Evolutionary conservation across 2,113 vertebrate genomes (phyloP).

Genomic region (Oryctolagus cuniculus): DNA sequence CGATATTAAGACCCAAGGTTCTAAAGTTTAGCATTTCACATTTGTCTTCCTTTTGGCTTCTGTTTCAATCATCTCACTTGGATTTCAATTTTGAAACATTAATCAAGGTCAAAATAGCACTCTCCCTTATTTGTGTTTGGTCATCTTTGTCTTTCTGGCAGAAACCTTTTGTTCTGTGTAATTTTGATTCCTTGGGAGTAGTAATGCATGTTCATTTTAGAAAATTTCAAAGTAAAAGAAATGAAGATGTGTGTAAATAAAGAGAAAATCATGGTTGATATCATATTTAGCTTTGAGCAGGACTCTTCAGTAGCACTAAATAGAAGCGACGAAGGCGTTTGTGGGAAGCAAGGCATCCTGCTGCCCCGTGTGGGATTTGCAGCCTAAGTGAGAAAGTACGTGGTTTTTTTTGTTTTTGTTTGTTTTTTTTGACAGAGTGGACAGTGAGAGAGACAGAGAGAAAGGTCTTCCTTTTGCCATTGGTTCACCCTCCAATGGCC

Average conservation of each 20-base stretch:
- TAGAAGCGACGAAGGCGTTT: background rate
- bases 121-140: background rate
- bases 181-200: background rate
- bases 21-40: background rate
- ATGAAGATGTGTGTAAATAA: background rate
- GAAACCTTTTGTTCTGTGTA: background rate
- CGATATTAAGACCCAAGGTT: constrained; percentile 21
- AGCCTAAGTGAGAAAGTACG: background rate
- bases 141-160: background rate
- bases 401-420: no score
- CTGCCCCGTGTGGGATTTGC: no score
- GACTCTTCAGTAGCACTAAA: background rate
- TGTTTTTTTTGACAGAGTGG: no score
- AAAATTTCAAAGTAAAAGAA: background rate
- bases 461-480: no score
- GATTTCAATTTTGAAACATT: constrained; percentile 36
- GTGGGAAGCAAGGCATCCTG: background rate
- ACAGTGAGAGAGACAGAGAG: no score
- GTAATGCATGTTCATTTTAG: constrained; percentile 29
- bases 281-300: background rate
- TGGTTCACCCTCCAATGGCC: no score
- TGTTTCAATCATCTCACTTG: background rate
- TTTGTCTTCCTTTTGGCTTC: constrained; percentile 22
- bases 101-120: constrained; percentile 3
- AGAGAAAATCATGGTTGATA: background rate